Evolutionary conservation across 2,113 vertebrate species (phyloP).

Genomic region (Lampris incognitus): DNA sequence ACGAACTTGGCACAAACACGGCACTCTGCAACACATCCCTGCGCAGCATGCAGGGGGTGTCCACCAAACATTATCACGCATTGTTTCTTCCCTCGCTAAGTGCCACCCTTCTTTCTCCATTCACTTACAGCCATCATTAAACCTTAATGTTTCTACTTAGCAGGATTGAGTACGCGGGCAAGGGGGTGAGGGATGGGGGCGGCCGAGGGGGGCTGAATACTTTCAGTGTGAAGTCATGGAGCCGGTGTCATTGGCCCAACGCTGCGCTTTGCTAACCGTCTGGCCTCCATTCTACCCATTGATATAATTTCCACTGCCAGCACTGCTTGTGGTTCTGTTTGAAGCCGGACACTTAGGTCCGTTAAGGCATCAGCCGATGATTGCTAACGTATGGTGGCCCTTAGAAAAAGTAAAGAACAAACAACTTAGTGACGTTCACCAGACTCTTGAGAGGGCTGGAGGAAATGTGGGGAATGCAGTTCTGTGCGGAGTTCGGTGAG

Average conservation of each 20-base stretch:
- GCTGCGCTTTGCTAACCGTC: conserved; percentile 72
- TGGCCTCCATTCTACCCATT: conserved; percentile 77
- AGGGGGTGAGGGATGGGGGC: conserved; percentile 55
- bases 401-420: conserved; percentile 54
- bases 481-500: conserved; percentile 12
- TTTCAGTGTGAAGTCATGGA: conserved; percentile 76
- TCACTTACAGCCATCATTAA: conserved; percentile 56
- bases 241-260: conserved; percentile 75
- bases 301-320: conserved; percentile 73
- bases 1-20: not conserved
- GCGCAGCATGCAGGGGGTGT: conserved; percentile 5
- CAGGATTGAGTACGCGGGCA: conserved; percentile 49
- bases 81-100: conserved; percentile 9
- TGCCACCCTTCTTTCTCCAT: conserved; percentile 32
- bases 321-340: conserved; percentile 72
- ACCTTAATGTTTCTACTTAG: conserved; percentile 69
- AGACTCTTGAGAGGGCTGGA: conserved; percentile 37
- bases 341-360: conserved; percentile 67
- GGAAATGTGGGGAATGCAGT: conserved; percentile 39
- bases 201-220: conserved; percentile 66
- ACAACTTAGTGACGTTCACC: conserved; percentile 55
- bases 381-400: conserved; percentile 70
- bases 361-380: conserved; percentile 63
- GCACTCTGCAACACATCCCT: not conserved
- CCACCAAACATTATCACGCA: conserved; percentile 30